Base-by-base conservation (phyloP, 2,888 invertebrate genomes). In the Pollenia amentaria region DNA sequence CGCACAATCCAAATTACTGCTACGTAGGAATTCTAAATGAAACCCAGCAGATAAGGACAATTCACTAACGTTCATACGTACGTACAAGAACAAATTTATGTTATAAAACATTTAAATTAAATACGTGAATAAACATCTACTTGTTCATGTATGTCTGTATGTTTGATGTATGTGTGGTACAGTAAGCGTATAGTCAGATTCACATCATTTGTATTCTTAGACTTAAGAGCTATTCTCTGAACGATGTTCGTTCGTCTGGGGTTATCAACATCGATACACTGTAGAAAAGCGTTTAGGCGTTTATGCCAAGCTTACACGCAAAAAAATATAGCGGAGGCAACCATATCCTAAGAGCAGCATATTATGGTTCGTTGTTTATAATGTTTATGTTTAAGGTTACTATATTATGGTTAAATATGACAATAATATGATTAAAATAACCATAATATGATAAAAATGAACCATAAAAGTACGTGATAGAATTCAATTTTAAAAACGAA, bases 251-350 rank as follows among this genome's bases (percentile, higher is more conserved):
- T 69, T 55, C 75, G 76, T 21, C 21, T 86, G 21, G 72, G 86
- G 88, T 88, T 88, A 88, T 88, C 88, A 88, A 70, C 64, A 51
- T 29, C 64, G 51, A 70, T 77, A 80, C 65, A 83, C 79, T 62
- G 65, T 51, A 62, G 48, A 53, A 75, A 78, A 72, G 76, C 48
- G 10, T 72, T 64, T 38, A 64, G 29, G 16, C n/a, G n/a, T 53
- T 46, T 14, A 8, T 42, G 62, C 12, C 53, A 9, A 60, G 64
- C 80, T n/a, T n/a, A n/a, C n/a, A n/a, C n/a, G n/a, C n/a, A n/a
- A n/a, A n/a, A n/a, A n/a, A n/a, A n/a, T n/a, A n/a, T n/a, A n/a
- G n/a, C n/a, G n/a, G n/a, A n/a, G n/a, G n/a, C n/a, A n/a, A n/a
- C n/a, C n/a, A n/a, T n/a, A n/a, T n/a, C n/a, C n/a, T n/a, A n/a